A percentile compares a stretch with the other conserved stretches of the same genome.
Conservation (phyloP, 2,888 invertebrate species). For the Unio delphinus region DNA sequence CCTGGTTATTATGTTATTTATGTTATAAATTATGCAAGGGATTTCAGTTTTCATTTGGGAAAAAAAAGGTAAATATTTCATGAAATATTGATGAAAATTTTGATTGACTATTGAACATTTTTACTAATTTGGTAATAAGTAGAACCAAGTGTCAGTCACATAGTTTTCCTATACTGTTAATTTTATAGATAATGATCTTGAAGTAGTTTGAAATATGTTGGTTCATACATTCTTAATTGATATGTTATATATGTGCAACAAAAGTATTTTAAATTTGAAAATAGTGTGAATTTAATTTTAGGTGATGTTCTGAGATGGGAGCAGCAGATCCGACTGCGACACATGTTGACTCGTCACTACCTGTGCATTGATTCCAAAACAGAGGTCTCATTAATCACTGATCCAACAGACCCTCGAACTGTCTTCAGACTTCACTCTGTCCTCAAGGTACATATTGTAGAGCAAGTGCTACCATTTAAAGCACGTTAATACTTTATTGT, state of each 20-base stretch:
- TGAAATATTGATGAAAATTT: no score
- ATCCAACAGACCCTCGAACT: conserved; percentile 68
- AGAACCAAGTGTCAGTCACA: no score
- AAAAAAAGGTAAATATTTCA: no score
- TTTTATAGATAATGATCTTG: no score
- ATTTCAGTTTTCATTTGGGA: no score
- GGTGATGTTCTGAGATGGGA: conserved; percentile 70
- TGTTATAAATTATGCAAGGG: no score
- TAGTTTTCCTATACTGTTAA: no score
- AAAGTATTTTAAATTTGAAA: neutral
- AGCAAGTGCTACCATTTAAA: neutral
- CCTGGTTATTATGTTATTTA: no score
- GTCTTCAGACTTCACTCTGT: conserved; percentile 70
- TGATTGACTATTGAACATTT: no score
- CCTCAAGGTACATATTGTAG: conserved; percentile 56
- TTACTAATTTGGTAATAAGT: no score
- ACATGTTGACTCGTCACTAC: conserved; percentile 69
- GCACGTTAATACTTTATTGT: neutral
- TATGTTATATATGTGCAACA: neutral
- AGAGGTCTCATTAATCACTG: conserved; percentile 62
- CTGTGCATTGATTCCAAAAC: conserved; percentile 66
- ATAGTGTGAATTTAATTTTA: conserved; percentile 24
- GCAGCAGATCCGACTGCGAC: conserved; percentile 69
- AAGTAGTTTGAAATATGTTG: no score
- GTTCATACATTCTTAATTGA: no score